phyloP scores from a whole-genome alignment of 2,888 invertebrate genomes.

The Lasiommata megera region DNA sequence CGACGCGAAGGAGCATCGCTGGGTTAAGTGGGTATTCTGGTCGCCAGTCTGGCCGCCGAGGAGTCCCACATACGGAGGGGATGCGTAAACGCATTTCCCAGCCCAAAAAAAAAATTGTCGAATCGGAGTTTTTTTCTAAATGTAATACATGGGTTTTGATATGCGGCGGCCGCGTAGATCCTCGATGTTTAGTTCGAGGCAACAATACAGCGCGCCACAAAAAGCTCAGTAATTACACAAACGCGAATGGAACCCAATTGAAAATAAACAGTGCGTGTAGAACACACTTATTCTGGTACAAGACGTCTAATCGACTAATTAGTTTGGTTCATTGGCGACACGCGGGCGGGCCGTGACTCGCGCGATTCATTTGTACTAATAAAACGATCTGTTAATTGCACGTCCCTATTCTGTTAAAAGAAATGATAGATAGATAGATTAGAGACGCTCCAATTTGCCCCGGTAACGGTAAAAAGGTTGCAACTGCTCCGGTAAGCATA shows the following conservation, averaged over 20 bases:
- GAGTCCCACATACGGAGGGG: no score
- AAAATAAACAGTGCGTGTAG: slow-evolving; percentile 40
- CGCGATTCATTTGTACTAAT: slow-evolving; percentile 11
- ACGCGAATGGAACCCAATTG: slow-evolving; percentile 18
- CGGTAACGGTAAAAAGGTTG: no score
- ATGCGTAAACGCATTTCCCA: no score
- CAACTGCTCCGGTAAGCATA: no score
- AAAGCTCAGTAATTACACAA: slow-evolving; percentile 12
- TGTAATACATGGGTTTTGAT: no score
- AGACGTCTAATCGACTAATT: slow-evolving; percentile 20
- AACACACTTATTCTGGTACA: slow-evolving; percentile 31
- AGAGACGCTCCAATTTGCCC: no score
- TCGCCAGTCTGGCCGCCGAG: no score
- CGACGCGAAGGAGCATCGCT: no score
- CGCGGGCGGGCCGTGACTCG: slow-evolving; percentile 14
- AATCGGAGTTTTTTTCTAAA: no score
- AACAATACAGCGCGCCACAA: not conserved
- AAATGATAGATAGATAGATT: no score
- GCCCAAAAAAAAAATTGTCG: no score
- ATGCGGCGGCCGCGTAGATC: not conserved
- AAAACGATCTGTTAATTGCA: slow-evolving; percentile 15
- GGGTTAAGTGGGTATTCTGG: no score
- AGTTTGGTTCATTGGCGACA: slow-evolving; percentile 11
- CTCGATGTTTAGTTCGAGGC: not conserved
- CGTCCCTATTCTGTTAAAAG: slow-evolving; percentile 19